phyloP scores from a whole-genome alignment of 2,888 invertebrate genomes.

The Ceratothoa steindachneri region DNA sequence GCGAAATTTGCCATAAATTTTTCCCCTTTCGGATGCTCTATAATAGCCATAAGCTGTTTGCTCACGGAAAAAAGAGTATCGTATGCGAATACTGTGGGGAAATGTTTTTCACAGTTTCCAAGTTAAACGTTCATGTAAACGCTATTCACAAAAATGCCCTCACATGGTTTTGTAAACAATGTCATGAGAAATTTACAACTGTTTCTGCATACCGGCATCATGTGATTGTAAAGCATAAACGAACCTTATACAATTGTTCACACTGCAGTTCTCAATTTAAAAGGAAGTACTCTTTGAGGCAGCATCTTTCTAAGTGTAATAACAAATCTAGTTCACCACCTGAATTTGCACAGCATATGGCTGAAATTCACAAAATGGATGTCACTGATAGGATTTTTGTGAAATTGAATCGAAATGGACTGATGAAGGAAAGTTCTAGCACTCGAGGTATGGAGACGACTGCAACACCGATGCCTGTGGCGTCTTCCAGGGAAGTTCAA shows the following conservation, averaged over 20 bases:
- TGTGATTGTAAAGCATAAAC: slow-evolving; percentile 34
- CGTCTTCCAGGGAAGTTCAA: neutral
- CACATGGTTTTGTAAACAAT: slow-evolving; percentile 38
- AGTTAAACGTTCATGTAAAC: slow-evolving; percentile 44
- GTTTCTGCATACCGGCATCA: slow-evolving; percentile 40
- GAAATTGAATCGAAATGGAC: neutral
- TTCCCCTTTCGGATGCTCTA: slow-evolving; percentile 41
- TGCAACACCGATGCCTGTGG: neutral
- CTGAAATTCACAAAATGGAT: neutral
- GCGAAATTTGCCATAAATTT: slow-evolving; percentile 37
- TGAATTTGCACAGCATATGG: neutral
- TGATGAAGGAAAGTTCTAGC: neutral
- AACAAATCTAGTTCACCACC: neutral
- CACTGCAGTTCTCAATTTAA: slow-evolving; percentile 31
- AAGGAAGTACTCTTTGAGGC: slow-evolving; percentile 30
- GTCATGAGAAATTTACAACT: slow-evolving; percentile 39
- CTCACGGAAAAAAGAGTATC: slow-evolving; percentile 43
- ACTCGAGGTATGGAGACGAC: no score
- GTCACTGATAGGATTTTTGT: neutral
- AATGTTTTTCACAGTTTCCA: slow-evolving; percentile 43
- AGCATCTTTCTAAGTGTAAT: slow-evolving; percentile 34
- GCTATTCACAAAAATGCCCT: slow-evolving; percentile 40
- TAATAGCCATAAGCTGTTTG: slow-evolving; percentile 38
- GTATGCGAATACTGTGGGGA: slow-evolving; percentile 44
- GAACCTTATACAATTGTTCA: slow-evolving; percentile 25